Percentiles rank a stretch among this genome's conserved stretches.
Evolutionary conservation across 2,888 invertebrate species (phyloP).

Genomic region (Lasioglossum leucozonium): DNA sequence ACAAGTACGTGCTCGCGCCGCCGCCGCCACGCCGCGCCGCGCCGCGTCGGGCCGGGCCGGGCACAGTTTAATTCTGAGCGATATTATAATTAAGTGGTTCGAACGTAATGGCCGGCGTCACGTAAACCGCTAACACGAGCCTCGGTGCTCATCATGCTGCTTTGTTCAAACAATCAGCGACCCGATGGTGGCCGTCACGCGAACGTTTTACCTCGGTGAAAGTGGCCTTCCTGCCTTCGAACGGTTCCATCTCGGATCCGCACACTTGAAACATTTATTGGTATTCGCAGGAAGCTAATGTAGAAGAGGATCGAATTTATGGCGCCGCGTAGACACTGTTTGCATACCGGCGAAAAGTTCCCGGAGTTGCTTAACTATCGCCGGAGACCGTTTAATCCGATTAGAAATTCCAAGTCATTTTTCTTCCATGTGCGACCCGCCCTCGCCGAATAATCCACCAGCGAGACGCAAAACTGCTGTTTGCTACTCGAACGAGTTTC

Average conservation of each 20-base stretch:
- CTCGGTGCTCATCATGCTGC: conserved; percentile 77
- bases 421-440: background rate
- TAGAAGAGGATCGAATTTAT: conserved; percentile 21
- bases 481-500: background rate
- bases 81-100: conserved; percentile 85
- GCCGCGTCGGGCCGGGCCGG: too few relatives aligned
- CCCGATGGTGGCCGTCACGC: conserved; percentile 82
- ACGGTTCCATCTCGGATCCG: conserved; percentile 38
- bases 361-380: background rate
- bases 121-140: conserved; percentile 78
- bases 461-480: background rate
- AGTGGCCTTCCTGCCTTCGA: conserved; percentile 58
- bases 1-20: conserved; percentile 83
- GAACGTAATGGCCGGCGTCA: conserved; percentile 83
- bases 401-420: background rate
- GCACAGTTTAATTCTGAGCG: conserved; percentile 83
- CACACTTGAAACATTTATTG: conserved; percentile 39
- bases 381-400: background rate
- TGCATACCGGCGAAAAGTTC: conserved; percentile 3
- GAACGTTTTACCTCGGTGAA: conserved; percentile 66
- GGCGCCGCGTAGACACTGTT: conserved; percentile 5
- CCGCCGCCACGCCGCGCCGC: conserved; percentile 83
- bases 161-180: conserved; percentile 82
- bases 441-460: background rate
- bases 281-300: conserved; percentile 7